Conservation (phyloP, 2,797 vertebrate species). For the Chaunax sp. region DNA sequence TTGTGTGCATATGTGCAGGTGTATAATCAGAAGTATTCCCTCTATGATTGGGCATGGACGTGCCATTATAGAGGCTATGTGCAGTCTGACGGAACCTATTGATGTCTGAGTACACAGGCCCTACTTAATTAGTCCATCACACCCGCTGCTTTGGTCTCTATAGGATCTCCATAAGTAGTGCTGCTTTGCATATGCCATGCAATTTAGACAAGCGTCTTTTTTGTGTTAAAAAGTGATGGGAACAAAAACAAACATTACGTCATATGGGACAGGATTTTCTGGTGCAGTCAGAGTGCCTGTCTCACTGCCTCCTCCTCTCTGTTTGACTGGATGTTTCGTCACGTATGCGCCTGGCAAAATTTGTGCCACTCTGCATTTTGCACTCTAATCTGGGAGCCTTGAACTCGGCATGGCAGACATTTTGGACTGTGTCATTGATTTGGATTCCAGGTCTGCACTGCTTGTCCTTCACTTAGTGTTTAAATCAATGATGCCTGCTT, state of each 20-base stretch:
- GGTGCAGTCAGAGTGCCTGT: conserved; percentile 15
- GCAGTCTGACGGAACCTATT: conserved; percentile 84
- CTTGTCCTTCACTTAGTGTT: conserved; percentile 84
- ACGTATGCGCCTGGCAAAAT: conserved; percentile 60
- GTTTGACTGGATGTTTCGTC: conserved; percentile 28
- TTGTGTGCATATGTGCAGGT: conserved; percentile 60
- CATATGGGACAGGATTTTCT: conserved; percentile 34
- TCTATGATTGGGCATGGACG: conserved; percentile 70
- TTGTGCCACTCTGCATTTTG: conserved; percentile 68
- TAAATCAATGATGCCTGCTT: conserved; percentile 82
- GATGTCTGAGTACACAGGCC: conserved; percentile 80
- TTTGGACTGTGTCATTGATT: conserved; percentile 84
- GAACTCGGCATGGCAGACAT: conserved; percentile 72
- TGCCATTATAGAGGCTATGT: conserved; percentile 78
- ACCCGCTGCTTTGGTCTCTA: conserved; percentile 82
- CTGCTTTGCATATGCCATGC: conserved; percentile 75
- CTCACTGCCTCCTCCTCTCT: conserved; percentile 36
- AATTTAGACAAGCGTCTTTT: conserved; percentile 47
- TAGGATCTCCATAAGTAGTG: conserved; percentile 71
- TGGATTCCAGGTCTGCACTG: conserved; percentile 78
- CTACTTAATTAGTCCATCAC: conserved; percentile 82
- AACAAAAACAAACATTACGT: conserved; percentile 49
- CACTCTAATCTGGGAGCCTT: conserved; percentile 70
- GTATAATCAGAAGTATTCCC: conserved; percentile 76
- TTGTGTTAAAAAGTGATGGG: conserved; percentile 40